Base-by-base conservation (phyloP, 2,113 vertebrate species). In the Psittacara wagleri region DNA sequence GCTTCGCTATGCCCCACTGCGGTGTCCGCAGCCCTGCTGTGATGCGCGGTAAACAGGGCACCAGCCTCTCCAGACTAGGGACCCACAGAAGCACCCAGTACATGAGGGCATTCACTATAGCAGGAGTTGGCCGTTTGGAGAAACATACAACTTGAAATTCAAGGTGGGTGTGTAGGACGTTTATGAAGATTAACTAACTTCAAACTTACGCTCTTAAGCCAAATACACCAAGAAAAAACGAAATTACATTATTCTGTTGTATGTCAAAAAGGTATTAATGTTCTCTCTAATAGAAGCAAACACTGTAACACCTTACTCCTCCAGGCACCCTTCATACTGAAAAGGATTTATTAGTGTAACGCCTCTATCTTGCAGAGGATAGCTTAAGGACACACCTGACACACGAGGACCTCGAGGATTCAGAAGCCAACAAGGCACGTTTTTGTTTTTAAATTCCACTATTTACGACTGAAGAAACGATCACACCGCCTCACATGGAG, bases 401-500 rank as follows among this genome's bases (percentile, higher is more conserved):
- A 49, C 23, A 13, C 7, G 29, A 35, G 16, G 7, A 12, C 23
- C 25, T 23, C 46, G 11, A 69, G 4, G 20, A 83, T 24, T 73
- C 72, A 62, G 9, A 61, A 73, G 67, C 15, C 62, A 92, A 55
- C 8, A 10, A 31, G 20, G 24, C 15, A 54, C 14, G 4, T 12
- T 33, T 48, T 62, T n/a, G 27, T 10, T 41, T 23, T 18, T 66
- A 22, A 35, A 76, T 25, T 54, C 16, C 41, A 44, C 24, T 4
- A 27, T 17, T 84, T 78, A 29, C 13, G 9, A 72, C 13, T 17
- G 66, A 46, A 68, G 67, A 49, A 24, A 33, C 3, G 5, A 37
- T 0, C 2, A 54, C 52, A 67, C 3, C 61, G 35, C 20, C 4
- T 2, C 4, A 11, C 6, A 7, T 2, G 5, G 3, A 37, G 5